These are phyloP conservation scores for Eupithecia tripunctaria DNA, from an alignment of 2,888 invertebrate species.

Conservation along the genomic window DNA sequence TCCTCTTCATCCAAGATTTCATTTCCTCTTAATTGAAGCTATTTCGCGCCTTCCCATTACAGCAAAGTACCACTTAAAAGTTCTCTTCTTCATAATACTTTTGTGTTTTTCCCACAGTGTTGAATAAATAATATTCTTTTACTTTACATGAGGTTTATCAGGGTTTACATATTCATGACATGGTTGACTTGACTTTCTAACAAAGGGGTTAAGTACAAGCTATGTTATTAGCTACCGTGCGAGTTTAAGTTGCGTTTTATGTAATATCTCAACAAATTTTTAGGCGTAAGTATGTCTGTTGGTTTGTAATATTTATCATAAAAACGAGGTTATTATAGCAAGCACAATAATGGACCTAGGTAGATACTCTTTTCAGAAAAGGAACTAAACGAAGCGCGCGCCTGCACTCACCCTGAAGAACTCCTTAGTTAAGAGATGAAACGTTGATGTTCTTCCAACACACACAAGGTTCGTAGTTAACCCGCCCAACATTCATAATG, in stretches of 20 bases:
- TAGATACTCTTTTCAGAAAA: not conserved
- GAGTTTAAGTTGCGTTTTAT: not conserved
- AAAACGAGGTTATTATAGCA: not conserved
- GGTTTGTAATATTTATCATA: not conserved
- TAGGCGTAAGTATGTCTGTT: not conserved
- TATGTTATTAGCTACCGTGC: constrained; percentile 4
- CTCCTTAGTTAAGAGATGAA: too few relatives aligned
- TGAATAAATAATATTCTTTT: constrained; percentile 28
- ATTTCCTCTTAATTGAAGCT: constrained; percentile 37
- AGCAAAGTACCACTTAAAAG: constrained; percentile 35
- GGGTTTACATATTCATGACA: constrained; percentile 28
- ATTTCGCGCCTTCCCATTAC: constrained; percentile 34
- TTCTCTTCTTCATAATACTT: constrained; percentile 31
- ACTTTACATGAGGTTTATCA: constrained; percentile 26
- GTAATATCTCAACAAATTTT: not conserved
- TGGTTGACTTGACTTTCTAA: constrained; percentile 24
- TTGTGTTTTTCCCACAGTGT: constrained; percentile 24
- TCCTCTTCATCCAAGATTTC: constrained; percentile 29
- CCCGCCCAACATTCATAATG: not conserved
- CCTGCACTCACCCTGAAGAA: too few relatives aligned
- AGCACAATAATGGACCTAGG: not conserved
- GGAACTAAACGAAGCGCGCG: not conserved
- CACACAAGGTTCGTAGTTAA: too few relatives aligned
- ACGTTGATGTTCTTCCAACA: too few relatives aligned
- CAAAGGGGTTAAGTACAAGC: constrained; percentile 23